phyloP scores from a whole-genome alignment of 2,113 vertebrate genomes.

The Eptatretus burgeri region DNA sequence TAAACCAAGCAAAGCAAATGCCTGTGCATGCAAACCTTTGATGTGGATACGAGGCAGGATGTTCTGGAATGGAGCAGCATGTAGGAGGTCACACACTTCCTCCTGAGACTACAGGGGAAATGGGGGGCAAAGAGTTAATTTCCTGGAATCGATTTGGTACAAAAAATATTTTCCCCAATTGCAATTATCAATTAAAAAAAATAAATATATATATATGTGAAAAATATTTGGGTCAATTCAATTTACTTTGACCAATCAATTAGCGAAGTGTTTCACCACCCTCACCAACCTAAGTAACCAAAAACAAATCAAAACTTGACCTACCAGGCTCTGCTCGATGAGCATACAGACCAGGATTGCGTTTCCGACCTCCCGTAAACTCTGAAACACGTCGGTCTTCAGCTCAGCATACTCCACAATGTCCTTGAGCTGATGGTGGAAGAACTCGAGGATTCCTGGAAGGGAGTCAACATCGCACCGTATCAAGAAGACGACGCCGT shows the following conservation, averaged over 20 bases:
- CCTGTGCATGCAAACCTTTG: constrained; percentile 22
- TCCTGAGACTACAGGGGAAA: constrained; percentile 27
- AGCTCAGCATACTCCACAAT: constrained; percentile 54
- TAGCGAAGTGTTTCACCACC: not conserved
- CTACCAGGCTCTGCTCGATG: constrained; percentile 50
- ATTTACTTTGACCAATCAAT: not conserved
- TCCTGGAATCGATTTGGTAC: too few relatives aligned
- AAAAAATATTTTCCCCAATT: too few relatives aligned
- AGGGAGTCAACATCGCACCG: too few relatives aligned
- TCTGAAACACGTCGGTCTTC: constrained; percentile 58
- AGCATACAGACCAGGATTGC: constrained; percentile 49
- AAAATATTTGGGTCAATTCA: not conserved
- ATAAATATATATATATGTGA: not conserved
- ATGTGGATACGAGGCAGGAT: constrained; percentile 46
- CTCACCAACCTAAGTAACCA: not conserved
- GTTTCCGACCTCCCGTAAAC: constrained; percentile 48
- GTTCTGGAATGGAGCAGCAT: constrained; percentile 47
- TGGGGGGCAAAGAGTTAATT: too few relatives aligned
- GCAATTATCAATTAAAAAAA: too few relatives aligned
- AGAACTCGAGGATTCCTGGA: constrained; percentile 50
- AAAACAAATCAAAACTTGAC: constrained; percentile 10
- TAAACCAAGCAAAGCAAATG: not conserved
- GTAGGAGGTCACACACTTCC: constrained; percentile 48
- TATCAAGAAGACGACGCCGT: too few relatives aligned
- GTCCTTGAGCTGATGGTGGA: constrained; percentile 58